Evolutionary conservation across 1,140 invertebrate genomes (phyloP).

Genomic region (Ectropis grisescens): DNA sequence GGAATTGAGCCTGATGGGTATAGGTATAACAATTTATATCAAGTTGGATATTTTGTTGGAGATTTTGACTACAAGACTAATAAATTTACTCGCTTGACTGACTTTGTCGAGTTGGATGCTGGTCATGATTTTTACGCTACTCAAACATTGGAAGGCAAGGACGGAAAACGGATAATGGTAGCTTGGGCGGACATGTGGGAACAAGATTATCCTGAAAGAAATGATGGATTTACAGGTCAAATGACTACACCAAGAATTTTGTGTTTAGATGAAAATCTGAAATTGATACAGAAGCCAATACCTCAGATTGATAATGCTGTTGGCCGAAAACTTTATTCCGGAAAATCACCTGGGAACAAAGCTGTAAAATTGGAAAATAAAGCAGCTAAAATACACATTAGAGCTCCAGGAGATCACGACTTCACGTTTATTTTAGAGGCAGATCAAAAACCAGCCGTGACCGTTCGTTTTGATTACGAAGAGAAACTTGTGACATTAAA

Average conservation of each 20-base stretch:
- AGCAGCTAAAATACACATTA: constrained; percentile 25
- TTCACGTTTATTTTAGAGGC: constrained; percentile 27
- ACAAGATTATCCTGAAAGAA: constrained; percentile 33
- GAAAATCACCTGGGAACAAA: constrained; percentile 11
- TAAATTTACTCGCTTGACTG: constrained; percentile 25
- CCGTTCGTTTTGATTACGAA: constrained; percentile 24
- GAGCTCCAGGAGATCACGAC: constrained; percentile 5
- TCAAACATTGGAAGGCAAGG: constrained; percentile 35
- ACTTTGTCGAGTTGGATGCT: constrained; percentile 48
- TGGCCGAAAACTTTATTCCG: constrained; percentile 11
- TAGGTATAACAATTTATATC: constrained; percentile 52
- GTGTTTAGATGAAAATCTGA: constrained; percentile 15
- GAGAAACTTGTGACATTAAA: constrained; percentile 22
- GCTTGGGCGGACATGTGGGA: constrained; percentile 62
- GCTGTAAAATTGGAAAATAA: constrained; percentile 23
- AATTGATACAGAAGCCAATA: constrained; percentile 36
- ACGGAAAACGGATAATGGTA: constrained; percentile 32
- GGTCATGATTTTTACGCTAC: constrained; percentile 62
- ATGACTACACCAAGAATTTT: constrained; percentile 42
- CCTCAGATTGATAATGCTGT: constrained; percentile 17
- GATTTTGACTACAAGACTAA: constrained; percentile 37
- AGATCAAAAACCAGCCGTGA: constrained; percentile 14
- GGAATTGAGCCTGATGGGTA: constrained; percentile 41
- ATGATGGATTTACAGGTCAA: constrained; percentile 41
- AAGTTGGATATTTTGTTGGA: constrained; percentile 50